A percentile compares a stretch with the other conserved stretches of the same genome.
Conservation (phyloP, 2,113 vertebrate genomes). For the Forbesichthys papilliferus region DNA sequence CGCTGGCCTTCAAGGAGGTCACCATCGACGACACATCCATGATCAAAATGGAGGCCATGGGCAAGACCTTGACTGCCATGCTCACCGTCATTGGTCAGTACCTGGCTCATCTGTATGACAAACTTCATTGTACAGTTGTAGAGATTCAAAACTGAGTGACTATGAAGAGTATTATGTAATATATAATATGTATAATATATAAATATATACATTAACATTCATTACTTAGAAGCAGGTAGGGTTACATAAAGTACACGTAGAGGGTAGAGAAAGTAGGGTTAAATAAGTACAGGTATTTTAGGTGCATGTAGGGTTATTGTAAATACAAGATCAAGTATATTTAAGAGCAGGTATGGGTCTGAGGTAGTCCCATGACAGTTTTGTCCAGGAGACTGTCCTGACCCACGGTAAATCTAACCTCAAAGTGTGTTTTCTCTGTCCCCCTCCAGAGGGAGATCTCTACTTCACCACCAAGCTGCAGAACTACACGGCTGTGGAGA, state of each 20-base stretch:
- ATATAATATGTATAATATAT: too few relatives aligned
- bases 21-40: slow-evolving; percentile 94
- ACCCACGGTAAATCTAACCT: background rate
- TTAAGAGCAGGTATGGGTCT: too few relatives aligned
- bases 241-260: too few relatives aligned
- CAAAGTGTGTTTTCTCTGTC: background rate
- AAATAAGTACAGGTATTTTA: too few relatives aligned
- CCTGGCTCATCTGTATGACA: background rate
- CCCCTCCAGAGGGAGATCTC: slow-evolving; percentile 88
- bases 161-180: background rate
- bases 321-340: too few relatives aligned
- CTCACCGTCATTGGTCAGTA: slow-evolving; percentile 89
- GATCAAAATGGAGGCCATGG: slow-evolving; percentile 93
- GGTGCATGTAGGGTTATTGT: too few relatives aligned
- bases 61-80: slow-evolving; percentile 87
- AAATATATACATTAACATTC: too few relatives aligned
- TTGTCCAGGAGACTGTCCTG: background rate
- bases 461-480: slow-evolving; percentile 96
- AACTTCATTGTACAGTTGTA: background rate
- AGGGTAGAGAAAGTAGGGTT: too few relatives aligned
- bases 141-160: background rate
- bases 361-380: background rate
- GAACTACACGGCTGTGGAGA: slow-evolving; percentile 94
- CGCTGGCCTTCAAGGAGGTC: slow-evolving; percentile 89
- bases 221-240: too few relatives aligned